Evolutionary conservation across 2,888 invertebrate genomes (phyloP), one percentile per base, ranked within the genome.

Genomic region (Acronicta leporina): DNA sequence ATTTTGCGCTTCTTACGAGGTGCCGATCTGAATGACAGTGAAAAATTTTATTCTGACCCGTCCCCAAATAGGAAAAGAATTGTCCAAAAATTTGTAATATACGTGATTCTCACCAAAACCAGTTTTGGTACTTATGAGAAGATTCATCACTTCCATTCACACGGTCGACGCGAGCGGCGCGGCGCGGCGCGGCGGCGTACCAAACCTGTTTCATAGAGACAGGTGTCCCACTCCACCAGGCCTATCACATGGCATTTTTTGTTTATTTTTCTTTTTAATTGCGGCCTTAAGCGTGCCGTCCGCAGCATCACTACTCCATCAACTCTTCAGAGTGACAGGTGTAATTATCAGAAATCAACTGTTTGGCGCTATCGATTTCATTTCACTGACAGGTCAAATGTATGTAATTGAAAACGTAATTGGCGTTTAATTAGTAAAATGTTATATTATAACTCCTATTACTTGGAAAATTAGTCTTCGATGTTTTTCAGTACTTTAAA

Each of bases 121-220:
- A 77, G 90, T 91, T 89, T 86, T 77, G 79, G 85, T 82, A 83
- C 63, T 76, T 83, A 89, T 87, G 87, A 87, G 88, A 89, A 87
- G 87, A 86, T 82, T 80, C 87, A 86, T 86, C 87, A 87, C 79
- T 81, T 87, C 82, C 87, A 90, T 90, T 92, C 92, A 89, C 91
- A 92, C 92, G 91, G 84, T 84, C 65, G 66, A 63, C 75, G 80
- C 74, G 68, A 77, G 68, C 79, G 69, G 45, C 35, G 58, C 66
- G 47, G 45, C 38, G 48, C n/a, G n/a, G n/a, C 44, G 49, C 48
- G 49, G 52, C 56, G 65, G 73, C 74, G 73, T 70, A 80, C 64
- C 69, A 85, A 91, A 92, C 92, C 91, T 79, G 92, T 92, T 91
- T 81, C 80, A 79, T 84, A 83, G 85, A 82, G 90, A 91, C 91